These are phyloP conservation scores for Pangasianodon gigas DNA, from an alignment of 2,113 vertebrate genomes.

Conservation along the genomic window DNA sequence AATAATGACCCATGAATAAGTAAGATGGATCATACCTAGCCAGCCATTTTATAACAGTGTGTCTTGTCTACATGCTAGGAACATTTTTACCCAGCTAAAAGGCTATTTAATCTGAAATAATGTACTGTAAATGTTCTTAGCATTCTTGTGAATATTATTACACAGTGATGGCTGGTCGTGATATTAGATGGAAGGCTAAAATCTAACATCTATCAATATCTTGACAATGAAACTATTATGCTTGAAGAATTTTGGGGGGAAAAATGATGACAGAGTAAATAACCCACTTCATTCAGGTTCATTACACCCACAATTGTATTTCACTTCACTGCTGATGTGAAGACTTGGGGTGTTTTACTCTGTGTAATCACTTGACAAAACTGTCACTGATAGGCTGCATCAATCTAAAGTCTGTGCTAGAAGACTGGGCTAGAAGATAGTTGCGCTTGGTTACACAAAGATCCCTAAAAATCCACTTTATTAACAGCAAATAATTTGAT, in stretches of 20 bases:
- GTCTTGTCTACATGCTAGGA: background rate
- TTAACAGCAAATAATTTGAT: background rate
- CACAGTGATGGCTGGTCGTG: background rate
- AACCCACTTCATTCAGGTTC: background rate
- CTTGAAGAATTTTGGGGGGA: background rate
- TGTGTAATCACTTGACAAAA: background rate
- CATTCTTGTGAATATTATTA: background rate
- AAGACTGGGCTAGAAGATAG: background rate
- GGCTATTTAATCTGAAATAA: background rate
- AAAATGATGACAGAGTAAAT: background rate
- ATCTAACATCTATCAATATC: background rate
- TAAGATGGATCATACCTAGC: background rate
- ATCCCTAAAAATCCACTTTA: background rate
- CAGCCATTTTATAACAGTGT: background rate
- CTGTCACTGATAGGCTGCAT: background rate
- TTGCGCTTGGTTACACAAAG: too few relatives aligned
- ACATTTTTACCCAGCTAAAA: background rate
- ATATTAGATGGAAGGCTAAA: background rate
- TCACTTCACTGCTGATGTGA: background rate
- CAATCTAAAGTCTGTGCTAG: background rate
- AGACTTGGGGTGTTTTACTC: background rate
- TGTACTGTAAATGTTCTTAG: background rate
- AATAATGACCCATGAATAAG: background rate
- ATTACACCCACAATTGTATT: background rate
- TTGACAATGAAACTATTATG: background rate